These are phyloP conservation scores for Pollimyrus isidori DNA, from an alignment of 2,113 vertebrate species.

Conservation along the genomic window DNA sequence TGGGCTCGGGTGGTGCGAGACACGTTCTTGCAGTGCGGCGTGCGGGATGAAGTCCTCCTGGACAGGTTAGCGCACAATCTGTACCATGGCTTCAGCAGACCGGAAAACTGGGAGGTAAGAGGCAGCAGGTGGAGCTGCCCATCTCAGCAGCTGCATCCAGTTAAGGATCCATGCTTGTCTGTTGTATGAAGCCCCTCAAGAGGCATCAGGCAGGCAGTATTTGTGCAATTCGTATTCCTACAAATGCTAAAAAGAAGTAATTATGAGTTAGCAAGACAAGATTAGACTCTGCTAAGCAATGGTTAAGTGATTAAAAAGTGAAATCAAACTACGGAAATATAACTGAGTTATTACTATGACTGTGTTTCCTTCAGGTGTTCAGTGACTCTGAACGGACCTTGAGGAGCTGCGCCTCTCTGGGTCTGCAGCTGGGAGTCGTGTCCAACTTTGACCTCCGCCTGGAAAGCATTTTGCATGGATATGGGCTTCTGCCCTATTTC, in stretches of 20 bases:
- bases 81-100: slow-evolving; percentile 66
- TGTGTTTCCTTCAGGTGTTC: slow-evolving; percentile 50
- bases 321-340: not conserved
- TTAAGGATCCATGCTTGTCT: not conserved
- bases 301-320: not conserved
- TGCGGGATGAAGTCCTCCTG: slow-evolving; percentile 55
- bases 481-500: slow-evolving; percentile 69
- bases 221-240: not conserved
- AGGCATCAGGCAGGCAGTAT: not conserved
- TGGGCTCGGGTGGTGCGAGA: slow-evolving; percentile 68
- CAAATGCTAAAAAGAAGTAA: not conserved
- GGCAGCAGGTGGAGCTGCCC: not conserved
- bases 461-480: slow-evolving; percentile 60
- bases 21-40: slow-evolving; percentile 68
- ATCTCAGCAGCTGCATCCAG: not conserved
- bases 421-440: slow-evolving; percentile 70
- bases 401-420: slow-evolving; percentile 55
- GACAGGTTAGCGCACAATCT: slow-evolving; percentile 62
- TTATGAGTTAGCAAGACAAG: not conserved
- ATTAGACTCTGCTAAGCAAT: not conserved
- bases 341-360: not conserved
- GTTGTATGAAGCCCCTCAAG: not conserved
- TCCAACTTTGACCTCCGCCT: slow-evolving; percentile 87
- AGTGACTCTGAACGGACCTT: slow-evolving; percentile 65
- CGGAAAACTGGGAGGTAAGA: slow-evolving; percentile 72